phyloP scores from a whole-genome alignment of 1,140 invertebrate genomes.

The Pissodes strobi region DNA sequence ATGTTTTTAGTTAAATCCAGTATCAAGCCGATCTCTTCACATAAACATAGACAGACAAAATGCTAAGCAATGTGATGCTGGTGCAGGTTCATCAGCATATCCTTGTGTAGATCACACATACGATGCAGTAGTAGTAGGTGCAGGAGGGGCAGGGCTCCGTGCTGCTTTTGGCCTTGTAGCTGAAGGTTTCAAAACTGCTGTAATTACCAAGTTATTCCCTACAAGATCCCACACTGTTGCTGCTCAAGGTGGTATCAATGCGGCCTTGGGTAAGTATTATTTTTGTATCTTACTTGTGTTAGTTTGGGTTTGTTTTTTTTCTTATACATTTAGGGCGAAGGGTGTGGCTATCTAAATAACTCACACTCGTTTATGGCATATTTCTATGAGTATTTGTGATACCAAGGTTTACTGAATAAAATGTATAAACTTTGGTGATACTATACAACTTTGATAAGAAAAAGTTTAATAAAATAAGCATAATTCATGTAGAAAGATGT shows the following conservation, averaged over 20 bases:
- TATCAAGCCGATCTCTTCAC: slow-evolving; percentile 31
- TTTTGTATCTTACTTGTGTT: too few species aligned
- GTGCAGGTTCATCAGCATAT: slow-evolving; percentile 58
- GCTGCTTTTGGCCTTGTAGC: slow-evolving; percentile 90
- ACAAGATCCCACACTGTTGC: slow-evolving; percentile 91
- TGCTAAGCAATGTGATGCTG: slow-evolving; percentile 24
- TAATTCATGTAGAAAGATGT: too few species aligned
- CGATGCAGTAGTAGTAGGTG: slow-evolving; percentile 92
- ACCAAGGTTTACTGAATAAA: too few species aligned
- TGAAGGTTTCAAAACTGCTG: slow-evolving; percentile 88
- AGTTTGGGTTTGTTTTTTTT: too few species aligned
- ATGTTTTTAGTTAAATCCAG: too few species aligned
- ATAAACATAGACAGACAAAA: slow-evolving; percentile 42
- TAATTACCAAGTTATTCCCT: slow-evolving; percentile 93
- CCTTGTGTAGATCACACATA: slow-evolving; percentile 85
- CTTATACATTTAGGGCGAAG: too few species aligned
- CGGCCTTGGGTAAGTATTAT: slow-evolving; percentile 62
- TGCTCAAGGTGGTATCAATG: slow-evolving; percentile 92
- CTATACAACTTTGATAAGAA: too few species aligned
- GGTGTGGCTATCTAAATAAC: too few species aligned
- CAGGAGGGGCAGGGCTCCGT: slow-evolving; percentile 88
- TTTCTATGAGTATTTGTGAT: too few species aligned
- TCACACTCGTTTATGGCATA: too few species aligned
- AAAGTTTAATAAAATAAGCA: too few species aligned
- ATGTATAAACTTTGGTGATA: too few species aligned